Conservation (phyloP, 2,113 vertebrate genomes). For the Elaphurus davidianus region DNA sequence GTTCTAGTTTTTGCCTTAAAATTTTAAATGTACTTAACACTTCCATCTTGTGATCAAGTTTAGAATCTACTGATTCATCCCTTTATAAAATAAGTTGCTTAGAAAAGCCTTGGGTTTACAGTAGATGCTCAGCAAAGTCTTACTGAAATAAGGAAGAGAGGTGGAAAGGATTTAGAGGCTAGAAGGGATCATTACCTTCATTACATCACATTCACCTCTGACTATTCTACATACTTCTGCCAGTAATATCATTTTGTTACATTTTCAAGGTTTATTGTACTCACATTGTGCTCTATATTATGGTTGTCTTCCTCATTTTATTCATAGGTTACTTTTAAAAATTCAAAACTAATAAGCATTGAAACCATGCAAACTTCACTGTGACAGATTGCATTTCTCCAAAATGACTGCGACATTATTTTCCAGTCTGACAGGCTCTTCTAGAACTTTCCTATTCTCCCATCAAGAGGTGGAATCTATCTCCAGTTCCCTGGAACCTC, state of each 20-base stretch:
- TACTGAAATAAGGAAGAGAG: neutral
- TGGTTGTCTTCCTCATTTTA: neutral
- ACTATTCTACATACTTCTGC: neutral
- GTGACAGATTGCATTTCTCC: neutral
- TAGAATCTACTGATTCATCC: neutral
- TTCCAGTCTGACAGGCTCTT: neutral
- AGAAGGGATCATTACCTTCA: neutral
- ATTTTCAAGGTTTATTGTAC: neutral
- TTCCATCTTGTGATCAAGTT: neutral
- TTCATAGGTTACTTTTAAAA: neutral
- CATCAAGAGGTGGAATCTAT: neutral
- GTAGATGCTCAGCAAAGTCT: neutral
- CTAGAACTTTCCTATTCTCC: neutral
- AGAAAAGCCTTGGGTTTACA: neutral
- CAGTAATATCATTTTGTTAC: neutral
- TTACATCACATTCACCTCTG: neutral
- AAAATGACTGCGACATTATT: neutral
- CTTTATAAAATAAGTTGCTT: neutral
- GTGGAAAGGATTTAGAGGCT: neutral
- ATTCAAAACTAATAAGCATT: neutral
- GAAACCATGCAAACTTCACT: neutral
- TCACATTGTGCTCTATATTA: neutral
- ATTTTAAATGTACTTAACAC: neutral
- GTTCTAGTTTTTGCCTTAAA: neutral
- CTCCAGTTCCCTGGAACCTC: neutral